Evolutionary conservation across 2,888 invertebrate genomes (phyloP), one percentile per base, ranked within the genome.

Genomic region (Germaria angustata): DNA sequence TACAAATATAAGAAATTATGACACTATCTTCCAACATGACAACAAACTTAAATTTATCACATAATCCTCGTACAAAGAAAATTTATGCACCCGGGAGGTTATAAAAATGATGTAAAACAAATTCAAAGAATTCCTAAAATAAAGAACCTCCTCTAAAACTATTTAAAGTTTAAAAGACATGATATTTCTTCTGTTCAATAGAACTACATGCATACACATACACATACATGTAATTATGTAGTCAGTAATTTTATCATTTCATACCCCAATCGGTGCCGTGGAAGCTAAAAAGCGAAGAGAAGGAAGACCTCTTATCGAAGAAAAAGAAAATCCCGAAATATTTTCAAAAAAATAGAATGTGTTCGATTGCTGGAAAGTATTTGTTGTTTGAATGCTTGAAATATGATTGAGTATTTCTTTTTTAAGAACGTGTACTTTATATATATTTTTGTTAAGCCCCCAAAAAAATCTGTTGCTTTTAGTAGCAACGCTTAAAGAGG

Each of bases 361-460:
- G 17, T 55, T 55, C 22, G 72, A 73, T 77, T 71, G 53, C 32
- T 46, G 69, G 28, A 57, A 73, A 68, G 46, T 55, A 57, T n/a
- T 53, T 36, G 3, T 46, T 61, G 2, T 73, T 63, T 32, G 32
- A 34, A 32, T 15, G 32, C 39, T 59, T 69, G 20, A 79, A 81
- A 84, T 76, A 83, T 85, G 84, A 85, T 85, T 80, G 84, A 85
- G 85, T 84, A 80, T 76, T 77, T 79, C 57, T 68, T 79, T 77
- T 66, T 51, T 15, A 17, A 15, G 15, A 59, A 41, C 8, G 36
- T 1, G 9, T 39, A 22, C 15, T 24, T 41, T 11, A 15, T 15
- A 46, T 20, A 28, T 46, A 69, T 15, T 57, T 59, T 69, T 61
- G 41, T 59, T 39, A 39, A n/a, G 11, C 15, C 9, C 6, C 3